Percentiles rank a stretch among this genome's conserved stretches.
Evolutionary conservation across 2,797 vertebrate genomes (phyloP).

Genomic region (Paedocypris micromegethes): DNA sequence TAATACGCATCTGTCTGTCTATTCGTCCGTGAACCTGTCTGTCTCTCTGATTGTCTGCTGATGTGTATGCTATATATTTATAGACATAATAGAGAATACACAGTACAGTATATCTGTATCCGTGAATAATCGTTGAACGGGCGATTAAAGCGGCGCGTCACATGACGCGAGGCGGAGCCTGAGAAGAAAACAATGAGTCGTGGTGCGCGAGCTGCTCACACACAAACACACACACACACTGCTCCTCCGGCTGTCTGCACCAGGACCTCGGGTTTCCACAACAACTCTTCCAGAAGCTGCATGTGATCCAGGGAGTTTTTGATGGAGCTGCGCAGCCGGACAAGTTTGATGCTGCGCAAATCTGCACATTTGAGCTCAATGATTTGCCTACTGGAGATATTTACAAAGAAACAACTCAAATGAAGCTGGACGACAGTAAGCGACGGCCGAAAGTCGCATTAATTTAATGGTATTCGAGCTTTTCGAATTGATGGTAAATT

Average conservation of each 20-base stretch:
- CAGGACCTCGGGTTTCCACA: not conserved
- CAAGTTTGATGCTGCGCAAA: slow-evolving; percentile 9
- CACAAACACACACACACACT: not conserved
- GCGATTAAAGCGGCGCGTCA: slow-evolving; percentile 5
- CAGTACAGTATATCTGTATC: not conserved
- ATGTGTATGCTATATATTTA: no score
- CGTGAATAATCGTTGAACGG: not conserved
- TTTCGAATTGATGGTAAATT: not conserved
- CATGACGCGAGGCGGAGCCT: slow-evolving; percentile 25
- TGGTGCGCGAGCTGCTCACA: slow-evolving; percentile 6
- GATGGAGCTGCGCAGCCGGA: not conserved
- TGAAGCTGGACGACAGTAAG: slow-evolving; percentile 1
- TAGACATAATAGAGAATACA: no score
- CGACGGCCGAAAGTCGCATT: not conserved
- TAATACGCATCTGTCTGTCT: no score
- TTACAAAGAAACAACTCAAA: not conserved
- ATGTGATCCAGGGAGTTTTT: not conserved
- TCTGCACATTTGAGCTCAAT: not conserved
- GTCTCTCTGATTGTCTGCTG: no score
- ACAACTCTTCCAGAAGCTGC: no score
- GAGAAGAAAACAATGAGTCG: not conserved
- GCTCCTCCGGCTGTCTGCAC: not conserved
- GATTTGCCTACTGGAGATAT: not conserved
- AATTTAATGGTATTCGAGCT: not conserved
- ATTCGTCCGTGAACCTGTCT: no score